Evolutionary conservation across 1,140 invertebrate genomes (phyloP).

Genomic region (Dryas iulia): DNA sequence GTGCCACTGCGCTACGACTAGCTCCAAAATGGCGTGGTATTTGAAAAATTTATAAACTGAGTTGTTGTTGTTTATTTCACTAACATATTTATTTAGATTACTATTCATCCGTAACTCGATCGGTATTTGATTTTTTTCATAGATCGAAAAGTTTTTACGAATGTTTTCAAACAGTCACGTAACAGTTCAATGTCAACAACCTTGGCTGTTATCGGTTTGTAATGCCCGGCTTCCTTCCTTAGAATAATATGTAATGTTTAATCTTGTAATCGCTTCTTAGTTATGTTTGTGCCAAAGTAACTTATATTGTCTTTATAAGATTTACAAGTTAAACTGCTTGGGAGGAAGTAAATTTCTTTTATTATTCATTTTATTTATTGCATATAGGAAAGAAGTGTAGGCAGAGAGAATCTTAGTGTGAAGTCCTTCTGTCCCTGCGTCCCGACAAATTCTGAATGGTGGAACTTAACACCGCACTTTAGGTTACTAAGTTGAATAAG

Average conservation of each 20-base stretch:
- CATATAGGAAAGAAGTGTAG: too few relatives aligned
- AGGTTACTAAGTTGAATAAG: too few relatives aligned
- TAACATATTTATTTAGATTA: neutral
- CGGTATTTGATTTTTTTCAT: conserved; percentile 4
- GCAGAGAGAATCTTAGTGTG: too few relatives aligned
- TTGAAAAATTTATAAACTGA: too few relatives aligned
- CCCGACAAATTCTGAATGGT: too few relatives aligned
- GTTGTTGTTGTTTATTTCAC: neutral
- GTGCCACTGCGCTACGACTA: too few relatives aligned
- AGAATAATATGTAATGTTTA: neutral
- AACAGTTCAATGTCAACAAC: conserved; percentile 34
- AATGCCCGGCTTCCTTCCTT: neutral
- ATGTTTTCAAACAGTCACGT: conserved; percentile 27
- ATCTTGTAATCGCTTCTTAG: neutral
- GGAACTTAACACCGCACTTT: too few relatives aligned
- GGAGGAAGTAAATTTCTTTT: too few relatives aligned
- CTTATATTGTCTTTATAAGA: neutral
- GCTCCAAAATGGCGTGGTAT: too few relatives aligned
- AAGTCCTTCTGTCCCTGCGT: too few relatives aligned
- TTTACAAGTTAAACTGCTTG: neutral
- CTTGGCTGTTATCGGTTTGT: conserved; percentile 25
- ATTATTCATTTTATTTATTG: neutral
- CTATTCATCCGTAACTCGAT: conserved; percentile 4
- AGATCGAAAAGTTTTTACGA: conserved; percentile 17
- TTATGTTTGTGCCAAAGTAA: neutral